Evolutionary conservation across 1,140 invertebrate species (phyloP).

Genomic region (Habropoda laboriosa): DNA sequence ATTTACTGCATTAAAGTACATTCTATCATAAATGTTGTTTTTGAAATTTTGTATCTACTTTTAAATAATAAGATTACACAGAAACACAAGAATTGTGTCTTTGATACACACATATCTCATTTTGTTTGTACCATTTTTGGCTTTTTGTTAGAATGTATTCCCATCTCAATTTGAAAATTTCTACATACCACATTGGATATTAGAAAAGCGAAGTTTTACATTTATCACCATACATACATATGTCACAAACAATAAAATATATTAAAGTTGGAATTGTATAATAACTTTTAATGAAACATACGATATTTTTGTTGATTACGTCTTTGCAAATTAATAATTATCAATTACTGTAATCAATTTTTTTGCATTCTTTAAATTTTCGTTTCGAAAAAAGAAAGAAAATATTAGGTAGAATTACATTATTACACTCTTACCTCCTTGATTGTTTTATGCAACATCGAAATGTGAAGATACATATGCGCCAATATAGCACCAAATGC

Average conservation of each 20-base stretch:
- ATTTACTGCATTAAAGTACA: conserved; percentile 39
- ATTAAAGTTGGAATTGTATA: not conserved
- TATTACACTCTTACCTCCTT: not conserved
- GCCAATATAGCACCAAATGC: conserved; percentile 40
- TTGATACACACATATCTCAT: not conserved
- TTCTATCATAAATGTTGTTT: conserved; percentile 36
- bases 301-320: not conserved
- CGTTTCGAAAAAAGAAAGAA: too few relatives aligned
- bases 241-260: not conserved
- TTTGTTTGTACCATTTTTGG: not conserved
- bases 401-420: not conserved
- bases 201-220: not conserved
- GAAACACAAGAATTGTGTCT: not conserved
- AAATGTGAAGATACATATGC: conserved; percentile 35
- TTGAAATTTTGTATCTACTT: not conserved
- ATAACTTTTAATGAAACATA: not conserved
- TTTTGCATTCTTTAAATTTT: not conserved
- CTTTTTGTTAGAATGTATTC: not conserved
- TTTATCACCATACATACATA: not conserved
- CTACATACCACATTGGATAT: not conserved
- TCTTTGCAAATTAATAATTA: not conserved
- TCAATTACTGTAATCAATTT: not conserved
- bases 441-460: not conserved
- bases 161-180: not conserved
- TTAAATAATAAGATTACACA: not conserved